Base-by-base conservation (phyloP, 2,888 invertebrate species). In the Barypeithes pellucidus region DNA sequence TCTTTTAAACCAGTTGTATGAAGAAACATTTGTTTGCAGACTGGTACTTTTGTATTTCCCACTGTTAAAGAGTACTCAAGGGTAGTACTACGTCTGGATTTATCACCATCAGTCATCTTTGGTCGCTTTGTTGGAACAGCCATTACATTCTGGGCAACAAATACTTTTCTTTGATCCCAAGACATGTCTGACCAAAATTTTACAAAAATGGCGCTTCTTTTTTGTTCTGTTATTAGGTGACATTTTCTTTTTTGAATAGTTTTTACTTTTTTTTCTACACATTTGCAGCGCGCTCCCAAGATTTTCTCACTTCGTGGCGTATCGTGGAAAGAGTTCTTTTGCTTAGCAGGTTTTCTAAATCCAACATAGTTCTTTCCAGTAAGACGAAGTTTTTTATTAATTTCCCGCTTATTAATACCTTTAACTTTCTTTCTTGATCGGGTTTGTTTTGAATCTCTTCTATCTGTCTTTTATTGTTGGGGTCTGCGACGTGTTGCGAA, bases 1-100 rank as follows among this genome's bases (percentile, higher is more conserved):
- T 72, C 57, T 52, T 22, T 24, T 39, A 72, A 41, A 9, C 54
- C 62, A 54, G 47, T 68, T 54, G 72, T 67, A 22, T 68, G 41
- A 14, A 72, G 43, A 39, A 61, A 67, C 70, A 74, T 74, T 57
- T 11, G 43, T 36, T 74, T 74, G 36, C 70, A 70, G 9, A 70
- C 74, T 16, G 60, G 70, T 9, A 74, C 20, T n/a, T 41, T 29
- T 41, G 67, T 3, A 66, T 70, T 41, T 16, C 22, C 24, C 14
- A 63, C 29, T 5, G 14, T 45, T 29, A 73, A 66, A 70, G 3
- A n/a, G 39, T 68, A 68, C 11, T 41, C 12, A 8, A 67, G 36
- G 41, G 54, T 62, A n/a, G 12, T 62, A 11, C 12, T 67, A 9
- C 61, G 47, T 45, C 65, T 63, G 24, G 65, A 65, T 33, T 24